Evolutionary conservation across 2,113 vertebrate species (phyloP), one percentile per base, ranked within the genome.

Genomic region (Sialia sialis): DNA sequence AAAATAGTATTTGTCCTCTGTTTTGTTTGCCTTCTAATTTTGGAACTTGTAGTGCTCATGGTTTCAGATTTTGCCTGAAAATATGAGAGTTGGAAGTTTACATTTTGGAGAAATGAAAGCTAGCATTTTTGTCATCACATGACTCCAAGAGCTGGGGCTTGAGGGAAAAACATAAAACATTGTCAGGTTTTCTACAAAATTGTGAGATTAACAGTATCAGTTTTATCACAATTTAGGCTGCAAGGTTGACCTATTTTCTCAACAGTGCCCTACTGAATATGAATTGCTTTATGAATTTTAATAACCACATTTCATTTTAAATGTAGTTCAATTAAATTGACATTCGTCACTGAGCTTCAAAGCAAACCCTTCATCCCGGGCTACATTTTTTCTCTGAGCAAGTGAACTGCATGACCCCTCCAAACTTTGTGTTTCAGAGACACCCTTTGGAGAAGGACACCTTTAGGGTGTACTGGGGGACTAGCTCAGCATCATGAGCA

Each of bases 21-120:
- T 84, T 96, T 93, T 96, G 95, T 96, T 97, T 96, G 93, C 95
- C 91, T 96, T 95, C 95, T 97, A 96, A 95, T 95, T 97, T 94
- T 96, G 95, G 96, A 95, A 90, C 68, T 83, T 77, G 68, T 87
- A 92, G 75, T 77, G 92, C 41, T 95, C 68, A 13, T 78, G 94
- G 68, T 94, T 96, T 96, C 94, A 96, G 89, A 94, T 95, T 97
- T 92, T 96, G 90, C 91, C 93, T 95, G 73, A 80, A 96, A 97
- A 93, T 95, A 70, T 16, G 13, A 96, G 84, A 94, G 84, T 55
- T 97, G 69, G 76, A 94, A 96, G 94, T 97, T 97, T 97, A 97
- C 91, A 82, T 94, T 93, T 92, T 92, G 86, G 94, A 94, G 91
- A 96, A 94, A 96, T 78, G 73, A 94, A 96, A 90, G 86, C 94